phyloP scores from a whole-genome alignment of 2,113 vertebrate species.

The Stegostoma tigrinum region DNA sequence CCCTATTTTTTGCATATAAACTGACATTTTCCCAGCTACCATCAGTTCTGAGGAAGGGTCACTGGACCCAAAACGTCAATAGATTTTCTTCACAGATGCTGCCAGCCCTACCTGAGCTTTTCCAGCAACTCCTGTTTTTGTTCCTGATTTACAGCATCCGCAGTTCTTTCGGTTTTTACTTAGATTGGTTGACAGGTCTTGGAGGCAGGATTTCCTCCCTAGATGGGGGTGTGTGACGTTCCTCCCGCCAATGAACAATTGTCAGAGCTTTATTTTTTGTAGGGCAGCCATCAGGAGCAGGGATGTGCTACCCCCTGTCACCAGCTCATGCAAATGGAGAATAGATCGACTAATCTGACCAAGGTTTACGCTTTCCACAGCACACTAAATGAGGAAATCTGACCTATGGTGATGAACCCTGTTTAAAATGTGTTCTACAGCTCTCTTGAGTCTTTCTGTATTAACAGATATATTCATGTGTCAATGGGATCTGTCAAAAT shows the following conservation, averaged over 20 bases:
- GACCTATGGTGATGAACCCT: constrained; percentile 2
- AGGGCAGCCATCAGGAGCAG: not conserved
- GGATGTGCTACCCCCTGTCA: not conserved
- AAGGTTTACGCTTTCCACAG: not conserved
- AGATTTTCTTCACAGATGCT: no score
- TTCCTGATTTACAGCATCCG: no score
- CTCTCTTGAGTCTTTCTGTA: not conserved
- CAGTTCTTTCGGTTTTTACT: no score
- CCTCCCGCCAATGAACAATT: not conserved
- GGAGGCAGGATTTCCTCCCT: not conserved
- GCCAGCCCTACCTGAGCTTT: no score
- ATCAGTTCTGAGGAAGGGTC: no score
- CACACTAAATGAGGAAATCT: not conserved
- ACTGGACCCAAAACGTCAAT: no score
- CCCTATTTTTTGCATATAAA: no score
- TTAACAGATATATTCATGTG: not conserved
- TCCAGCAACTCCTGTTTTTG: no score
- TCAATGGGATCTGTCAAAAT: not conserved
- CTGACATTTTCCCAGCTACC: no score
- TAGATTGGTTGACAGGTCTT: not conserved
- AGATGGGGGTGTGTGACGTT: not conserved
- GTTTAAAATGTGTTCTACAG: not conserved
- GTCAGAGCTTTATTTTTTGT: not conserved
- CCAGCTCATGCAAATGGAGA: not conserved
- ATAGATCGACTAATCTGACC: not conserved